Percentiles rank a stretch among this genome's conserved stretches.
phyloP scores from a whole-genome alignment of 2,113 vertebrate species.

The Scalopus aquaticus region DNA sequence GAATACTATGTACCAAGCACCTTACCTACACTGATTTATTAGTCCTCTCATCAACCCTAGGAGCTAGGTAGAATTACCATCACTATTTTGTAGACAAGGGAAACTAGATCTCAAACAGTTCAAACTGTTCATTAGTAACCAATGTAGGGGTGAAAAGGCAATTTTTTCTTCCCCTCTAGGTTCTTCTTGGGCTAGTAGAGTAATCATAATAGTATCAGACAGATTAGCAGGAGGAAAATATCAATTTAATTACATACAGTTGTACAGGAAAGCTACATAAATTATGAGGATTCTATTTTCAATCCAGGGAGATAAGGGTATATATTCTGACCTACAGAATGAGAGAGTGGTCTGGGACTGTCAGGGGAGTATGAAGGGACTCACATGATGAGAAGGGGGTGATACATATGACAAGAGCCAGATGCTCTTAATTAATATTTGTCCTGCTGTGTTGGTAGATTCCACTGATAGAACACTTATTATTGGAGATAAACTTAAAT shows the following conservation, averaged over 20 bases:
- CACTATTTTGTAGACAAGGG: too few relatives aligned
- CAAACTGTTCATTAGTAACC: too few relatives aligned
- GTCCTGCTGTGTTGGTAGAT: background rate
- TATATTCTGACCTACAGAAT: background rate
- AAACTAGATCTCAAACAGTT: too few relatives aligned
- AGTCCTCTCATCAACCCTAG: too few relatives aligned
- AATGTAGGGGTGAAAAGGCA: background rate
- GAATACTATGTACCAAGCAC: too few relatives aligned
- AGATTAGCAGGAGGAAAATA: background rate
- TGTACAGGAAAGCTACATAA: background rate
- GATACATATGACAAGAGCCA: background rate
- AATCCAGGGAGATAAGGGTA: background rate
- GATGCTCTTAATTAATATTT: background rate
- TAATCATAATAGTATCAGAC: background rate
- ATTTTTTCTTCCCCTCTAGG: background rate
- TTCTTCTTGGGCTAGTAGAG: background rate
- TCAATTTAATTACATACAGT: background rate
- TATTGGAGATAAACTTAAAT: background rate
- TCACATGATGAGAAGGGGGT: background rate
- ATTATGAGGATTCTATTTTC: background rate
- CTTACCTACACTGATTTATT: too few relatives aligned
- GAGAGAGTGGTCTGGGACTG: background rate
- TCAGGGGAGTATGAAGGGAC: background rate
- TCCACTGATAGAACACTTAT: background rate
- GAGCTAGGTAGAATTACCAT: too few relatives aligned